Conservation (phyloP, 2,113 vertebrate species). For the Ancistrus triradiatus region DNA sequence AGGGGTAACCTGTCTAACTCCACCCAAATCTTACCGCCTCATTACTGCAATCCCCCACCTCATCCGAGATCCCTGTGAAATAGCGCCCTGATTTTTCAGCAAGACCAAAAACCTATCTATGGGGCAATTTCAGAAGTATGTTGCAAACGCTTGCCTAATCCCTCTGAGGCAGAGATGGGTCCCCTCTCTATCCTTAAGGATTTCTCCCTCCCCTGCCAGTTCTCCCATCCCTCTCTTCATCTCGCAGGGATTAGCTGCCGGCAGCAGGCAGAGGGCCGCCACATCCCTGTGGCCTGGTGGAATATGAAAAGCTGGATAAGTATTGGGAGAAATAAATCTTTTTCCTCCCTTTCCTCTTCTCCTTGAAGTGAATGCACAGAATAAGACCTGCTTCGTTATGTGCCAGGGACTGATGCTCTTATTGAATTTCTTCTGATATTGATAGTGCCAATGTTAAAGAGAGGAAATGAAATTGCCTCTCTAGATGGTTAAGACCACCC, state of each 20-base stretch:
- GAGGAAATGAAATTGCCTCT: slow-evolving; percentile 43
- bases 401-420: slow-evolving; percentile 30
- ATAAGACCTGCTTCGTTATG: slow-evolving; percentile 42
- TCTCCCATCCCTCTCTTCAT: slow-evolving; percentile 52
- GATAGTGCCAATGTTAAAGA: slow-evolving; percentile 46
- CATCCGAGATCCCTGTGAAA: slow-evolving; percentile 26
- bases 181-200: slow-evolving; percentile 54
- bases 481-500: slow-evolving; percentile 28
- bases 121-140: slow-evolving; percentile 54
- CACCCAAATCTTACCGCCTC: slow-evolving; percentile 24
- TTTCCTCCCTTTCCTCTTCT: slow-evolving; percentile 37
- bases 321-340: slow-evolving; percentile 50
- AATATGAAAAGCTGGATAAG: slow-evolving; percentile 57
- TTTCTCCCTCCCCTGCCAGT: slow-evolving; percentile 52
- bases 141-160: slow-evolving; percentile 52
- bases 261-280: slow-evolving; percentile 47
- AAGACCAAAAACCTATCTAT: slow-evolving; percentile 44
- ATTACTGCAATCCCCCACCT: slow-evolving; percentile 15
- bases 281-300: slow-evolving; percentile 46
- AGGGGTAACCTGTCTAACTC: slow-evolving; percentile 38
- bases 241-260: slow-evolving; percentile 54
- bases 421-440: slow-evolving; percentile 50
- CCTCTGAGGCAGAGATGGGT: slow-evolving; percentile 45
- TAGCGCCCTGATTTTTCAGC: slow-evolving; percentile 31
- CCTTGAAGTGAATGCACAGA: slow-evolving; percentile 26